Evolutionary conservation across 2,888 invertebrate species (phyloP).

Genomic region (Mythimna impura): DNA sequence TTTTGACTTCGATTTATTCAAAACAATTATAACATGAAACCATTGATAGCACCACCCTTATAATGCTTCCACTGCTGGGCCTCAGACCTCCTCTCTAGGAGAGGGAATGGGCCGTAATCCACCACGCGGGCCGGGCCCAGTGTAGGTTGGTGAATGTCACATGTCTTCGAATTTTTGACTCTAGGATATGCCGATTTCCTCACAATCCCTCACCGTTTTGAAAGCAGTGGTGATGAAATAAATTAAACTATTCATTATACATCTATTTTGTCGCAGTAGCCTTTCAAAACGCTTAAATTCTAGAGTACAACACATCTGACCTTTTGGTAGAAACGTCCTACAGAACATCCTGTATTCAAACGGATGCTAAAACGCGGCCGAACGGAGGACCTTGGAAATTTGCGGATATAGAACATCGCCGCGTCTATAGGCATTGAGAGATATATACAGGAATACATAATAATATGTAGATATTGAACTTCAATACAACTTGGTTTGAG

Average conservation of each 20-base stretch:
- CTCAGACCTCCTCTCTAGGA: no score
- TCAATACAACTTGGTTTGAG: not conserved
- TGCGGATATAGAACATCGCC: constrained; percentile 45
- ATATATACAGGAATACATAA: not conserved
- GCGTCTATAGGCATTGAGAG: not conserved
- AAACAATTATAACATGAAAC: not conserved
- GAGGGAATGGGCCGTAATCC: no score
- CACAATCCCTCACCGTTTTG: no score
- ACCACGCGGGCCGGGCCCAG: no score
- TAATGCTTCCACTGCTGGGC: no score
- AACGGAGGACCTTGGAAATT: constrained; percentile 43
- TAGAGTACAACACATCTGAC: constrained; percentile 39
- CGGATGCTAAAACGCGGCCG: constrained; percentile 34
- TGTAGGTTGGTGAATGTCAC: no score
- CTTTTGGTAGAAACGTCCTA: constrained; percentile 52
- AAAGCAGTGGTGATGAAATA: not conserved
- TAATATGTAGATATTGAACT: no score
- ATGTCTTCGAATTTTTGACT: no score
- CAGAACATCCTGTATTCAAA: constrained; percentile 47
- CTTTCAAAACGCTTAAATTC: constrained; percentile 23
- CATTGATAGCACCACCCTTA: no score
- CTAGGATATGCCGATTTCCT: no score
- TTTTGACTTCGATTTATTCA: not conserved
- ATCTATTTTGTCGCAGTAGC: not conserved
- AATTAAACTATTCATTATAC: not conserved